Evolutionary conservation across 2,797 vertebrate species (phyloP), one percentile per base, ranked within the genome.

Genomic region (Pelochelys cantorii): DNA sequence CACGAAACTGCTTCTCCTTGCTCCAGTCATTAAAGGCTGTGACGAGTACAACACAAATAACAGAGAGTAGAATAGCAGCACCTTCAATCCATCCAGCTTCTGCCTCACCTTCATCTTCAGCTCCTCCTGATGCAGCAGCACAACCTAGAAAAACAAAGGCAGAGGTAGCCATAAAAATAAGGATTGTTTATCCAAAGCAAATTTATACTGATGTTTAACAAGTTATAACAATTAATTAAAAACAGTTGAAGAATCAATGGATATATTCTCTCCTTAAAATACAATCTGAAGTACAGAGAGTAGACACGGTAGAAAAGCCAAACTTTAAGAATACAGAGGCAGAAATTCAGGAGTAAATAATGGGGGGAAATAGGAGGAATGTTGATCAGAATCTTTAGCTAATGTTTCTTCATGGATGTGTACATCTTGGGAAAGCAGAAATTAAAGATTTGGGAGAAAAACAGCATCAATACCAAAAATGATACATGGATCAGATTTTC

Each of bases 21-120:
- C 99, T 99, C 99, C 99, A 99, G 97, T 99, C 99, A 48, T 99
- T 99, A 97, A 99, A 99, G 96, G 99, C 99, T 1, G 99, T 99
- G 97, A 99, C 99, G 60, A 99, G 98, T 62, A 99, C 99, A 57
- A 99, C 99, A 20, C 99, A 99, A 95, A 99, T 99, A 96, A 99
- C 99, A 0, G 99, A 99, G 68, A 99, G 98, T 1, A 99, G 98
- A 95, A 99, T 99, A 96, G 99, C 99, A 2, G 99, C 99, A 2
- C 99, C 99, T 97, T 99, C 99, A 8, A 99, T 99, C 99, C 99
- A 99, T 86, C 99, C 99, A 0, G 99, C 99, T 94, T 99, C 99
- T 0, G 99, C 97, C 96, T 99, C 99, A 1, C 99, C 99, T 88
- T 99, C 99, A 34, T 99, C 99, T 86, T 99, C 99, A 3, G 97